phyloP scores from a whole-genome alignment of 2,888 invertebrate genomes.

The Coelopa pilipes region DNA sequence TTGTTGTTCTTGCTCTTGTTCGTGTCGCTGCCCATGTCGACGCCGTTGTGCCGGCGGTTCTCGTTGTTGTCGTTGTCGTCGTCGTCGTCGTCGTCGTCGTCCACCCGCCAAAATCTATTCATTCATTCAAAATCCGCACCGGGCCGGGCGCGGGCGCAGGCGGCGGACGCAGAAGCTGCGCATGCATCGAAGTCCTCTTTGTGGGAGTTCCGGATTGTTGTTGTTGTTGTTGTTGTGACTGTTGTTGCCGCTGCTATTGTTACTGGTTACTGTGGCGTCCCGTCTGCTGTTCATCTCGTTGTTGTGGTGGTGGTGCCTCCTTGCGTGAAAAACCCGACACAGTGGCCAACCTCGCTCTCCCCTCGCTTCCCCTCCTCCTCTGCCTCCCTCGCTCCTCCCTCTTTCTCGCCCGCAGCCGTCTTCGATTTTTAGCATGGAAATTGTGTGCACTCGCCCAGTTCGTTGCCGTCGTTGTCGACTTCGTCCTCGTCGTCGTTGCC shows the following conservation, averaged over 20 bases:
- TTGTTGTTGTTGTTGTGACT: constrained; percentile 41
- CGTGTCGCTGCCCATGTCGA: neutral
- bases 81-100: constrained; percentile 9
- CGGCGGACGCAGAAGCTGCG: neutral
- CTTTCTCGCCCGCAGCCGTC: neutral
- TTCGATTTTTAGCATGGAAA: constrained; percentile 13
- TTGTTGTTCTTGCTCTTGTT: neutral
- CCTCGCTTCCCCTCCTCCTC: no score
- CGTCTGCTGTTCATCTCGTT: no score
- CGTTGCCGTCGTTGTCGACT: neutral
- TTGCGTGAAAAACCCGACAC: constrained; percentile 13
- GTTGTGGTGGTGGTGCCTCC: neutral
- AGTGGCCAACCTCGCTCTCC: no score
- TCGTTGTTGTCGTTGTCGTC: neutral
- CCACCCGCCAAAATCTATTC: constrained; percentile 22
- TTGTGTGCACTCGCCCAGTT: constrained; percentile 5
- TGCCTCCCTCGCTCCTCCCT: neutral
- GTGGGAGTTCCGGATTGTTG: constrained; percentile 43
- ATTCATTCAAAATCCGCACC: constrained; percentile 19
- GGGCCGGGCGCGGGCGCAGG: neutral
- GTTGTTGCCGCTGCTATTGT: neutral
- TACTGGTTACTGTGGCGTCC: no score
- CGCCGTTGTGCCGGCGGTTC: neutral
- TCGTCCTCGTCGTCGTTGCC: no score
- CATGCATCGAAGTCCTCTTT: constrained; percentile 39